Evolutionary conservation across 2,888 invertebrate genomes (phyloP).

Genomic region (Xestoiulus laeticollis): DNA sequence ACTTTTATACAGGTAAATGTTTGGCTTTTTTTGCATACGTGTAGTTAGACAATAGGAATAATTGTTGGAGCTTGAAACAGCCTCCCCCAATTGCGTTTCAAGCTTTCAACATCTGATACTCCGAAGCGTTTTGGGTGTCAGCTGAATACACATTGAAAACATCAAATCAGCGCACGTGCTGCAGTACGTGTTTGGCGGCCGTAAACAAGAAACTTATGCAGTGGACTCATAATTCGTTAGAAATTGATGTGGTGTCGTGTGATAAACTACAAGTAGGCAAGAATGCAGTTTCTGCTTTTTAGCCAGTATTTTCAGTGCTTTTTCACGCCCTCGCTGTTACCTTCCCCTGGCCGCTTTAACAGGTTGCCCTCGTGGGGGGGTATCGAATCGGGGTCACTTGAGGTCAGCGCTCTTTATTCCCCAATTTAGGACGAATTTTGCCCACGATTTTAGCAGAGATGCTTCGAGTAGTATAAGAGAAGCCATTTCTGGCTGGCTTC

Average conservation of each 20-base stretch:
- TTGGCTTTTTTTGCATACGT: neutral
- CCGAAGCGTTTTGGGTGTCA: neutral
- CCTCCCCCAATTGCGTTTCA: neutral
- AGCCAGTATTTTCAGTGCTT: neutral
- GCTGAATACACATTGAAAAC: slow-evolving; percentile 28
- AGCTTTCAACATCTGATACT: neutral
- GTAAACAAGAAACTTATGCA: neutral
- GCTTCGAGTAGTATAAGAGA: too few species aligned
- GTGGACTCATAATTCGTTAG: neutral
- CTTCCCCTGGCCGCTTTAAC: neutral
- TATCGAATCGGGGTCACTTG: slow-evolving; percentile 24
- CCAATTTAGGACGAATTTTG: neutral
- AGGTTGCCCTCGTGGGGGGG: neutral
- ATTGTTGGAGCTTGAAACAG: neutral
- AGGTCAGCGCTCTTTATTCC: slow-evolving; percentile 33
- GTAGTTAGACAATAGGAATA: neutral
- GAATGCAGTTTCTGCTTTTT: neutral
- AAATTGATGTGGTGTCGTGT: neutral
- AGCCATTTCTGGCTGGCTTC: too few species aligned
- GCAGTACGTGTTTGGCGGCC: neutral
- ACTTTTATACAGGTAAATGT: neutral
- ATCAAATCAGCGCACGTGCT: neutral
- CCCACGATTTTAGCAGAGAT: neutral
- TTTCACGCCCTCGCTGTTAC: neutral
- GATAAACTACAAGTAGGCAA: neutral